A percentile compares a stretch with the other conserved stretches of the same genome.
Conservation (phyloP, 2,113 vertebrate genomes). For the Emydocephalus ijimae region DNA sequence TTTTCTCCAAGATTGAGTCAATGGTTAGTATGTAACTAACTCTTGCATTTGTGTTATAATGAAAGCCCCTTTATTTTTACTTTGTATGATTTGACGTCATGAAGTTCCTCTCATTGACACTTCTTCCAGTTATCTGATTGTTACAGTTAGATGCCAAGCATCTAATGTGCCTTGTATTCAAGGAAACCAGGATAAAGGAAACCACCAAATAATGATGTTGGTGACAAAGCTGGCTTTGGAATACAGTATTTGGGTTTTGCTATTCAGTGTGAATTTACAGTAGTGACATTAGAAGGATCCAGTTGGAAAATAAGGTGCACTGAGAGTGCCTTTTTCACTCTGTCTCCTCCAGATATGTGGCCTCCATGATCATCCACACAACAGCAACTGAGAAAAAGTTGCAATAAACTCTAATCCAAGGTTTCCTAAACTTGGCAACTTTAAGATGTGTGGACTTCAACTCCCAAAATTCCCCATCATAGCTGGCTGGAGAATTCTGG, state of each 20-base stretch:
- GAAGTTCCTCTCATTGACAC: slow-evolving; percentile 46
- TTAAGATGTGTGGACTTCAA: too few relatives aligned
- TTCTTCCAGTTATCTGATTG: slow-evolving; percentile 61
- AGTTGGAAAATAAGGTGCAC: not conserved
- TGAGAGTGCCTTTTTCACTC: not conserved
- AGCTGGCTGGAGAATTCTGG: too few relatives aligned
- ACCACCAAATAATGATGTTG: slow-evolving; percentile 25
- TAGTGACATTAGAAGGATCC: slow-evolving; percentile 24
- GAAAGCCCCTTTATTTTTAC: slow-evolving; percentile 49
- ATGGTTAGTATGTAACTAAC: slow-evolving; percentile 28
- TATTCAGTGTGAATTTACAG: slow-evolving; percentile 36
- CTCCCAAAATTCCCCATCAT: too few relatives aligned
- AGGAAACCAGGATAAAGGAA: slow-evolving; percentile 15
- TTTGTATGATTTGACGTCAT: slow-evolving; percentile 50
- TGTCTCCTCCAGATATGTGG: not conserved
- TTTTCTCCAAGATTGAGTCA: slow-evolving; percentile 39
- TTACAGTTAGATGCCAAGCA: slow-evolving; percentile 58
- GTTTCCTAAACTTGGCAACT: too few relatives aligned
- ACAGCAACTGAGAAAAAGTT: not conserved
- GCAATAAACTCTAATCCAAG: not conserved
- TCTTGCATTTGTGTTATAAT: slow-evolving; percentile 47
- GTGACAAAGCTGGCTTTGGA: not conserved
- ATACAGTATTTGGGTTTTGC: slow-evolving; percentile 49
- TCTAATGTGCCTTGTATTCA: slow-evolving; percentile 60
- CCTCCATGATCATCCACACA: not conserved